Base-by-base conservation (phyloP, 1,140 invertebrate species). In the Heliconius eleuchia region DNA sequence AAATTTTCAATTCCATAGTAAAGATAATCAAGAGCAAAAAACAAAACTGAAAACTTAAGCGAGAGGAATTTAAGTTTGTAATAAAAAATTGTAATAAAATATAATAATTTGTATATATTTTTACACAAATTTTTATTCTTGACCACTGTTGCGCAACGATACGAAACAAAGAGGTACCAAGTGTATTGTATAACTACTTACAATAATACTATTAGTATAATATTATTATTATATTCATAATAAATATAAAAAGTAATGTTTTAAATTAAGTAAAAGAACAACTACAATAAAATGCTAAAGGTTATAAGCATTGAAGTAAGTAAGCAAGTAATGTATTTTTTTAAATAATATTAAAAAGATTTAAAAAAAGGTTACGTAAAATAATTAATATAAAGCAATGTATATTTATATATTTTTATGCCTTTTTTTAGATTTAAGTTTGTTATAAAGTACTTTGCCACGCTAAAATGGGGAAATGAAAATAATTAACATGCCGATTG, bases 101-200 rank as follows among this genome's bases (percentile, higher is more conserved):
- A 75, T 52, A 52, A 19, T 52, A 52, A 52, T 52, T 52, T 52
- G 50, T 60, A 71, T 71, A 71, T 71, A 76, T 46, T 30, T 71
- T 73, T 60, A 76, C 23, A 72, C 37, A 42, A 37, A 60, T 34
- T 50, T 84, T 80, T 79, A 85, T 87, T 79, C 74, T 73, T 42
- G 78, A 72, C 82, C 85, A 85, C 72, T 84, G 86, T 90, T 86
- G 83, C 88, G 88, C 74, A 87, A 87, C 89, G 79, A 87, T 78
- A 88, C 85, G 85, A 87, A 89, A 86, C 60, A 76, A 16, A 11
- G 19, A 60, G 50, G 50, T 52, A 52, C 50, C 50, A 52, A 52
- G 18, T 19, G 50, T 52, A 52, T 52, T 60, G 55, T 60, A 60
- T 60, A 60, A 23, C 50, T 18, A 19, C 50, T 52, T 5, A 57